Evolutionary conservation across 1,140 invertebrate genomes (phyloP).

Genomic region (Eumeta japonica): DNA sequence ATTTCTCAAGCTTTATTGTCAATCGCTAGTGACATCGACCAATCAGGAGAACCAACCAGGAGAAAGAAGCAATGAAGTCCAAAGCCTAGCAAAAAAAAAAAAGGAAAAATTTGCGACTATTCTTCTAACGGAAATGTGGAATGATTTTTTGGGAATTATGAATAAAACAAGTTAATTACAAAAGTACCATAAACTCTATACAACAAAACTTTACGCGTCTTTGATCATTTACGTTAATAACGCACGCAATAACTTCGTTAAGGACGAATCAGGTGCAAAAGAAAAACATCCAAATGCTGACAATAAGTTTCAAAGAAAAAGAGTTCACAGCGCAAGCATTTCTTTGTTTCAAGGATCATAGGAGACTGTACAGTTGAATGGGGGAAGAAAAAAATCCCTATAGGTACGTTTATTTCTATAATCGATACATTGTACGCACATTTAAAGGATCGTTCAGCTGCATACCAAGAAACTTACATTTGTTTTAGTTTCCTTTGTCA

Average conservation of each 20-base stretch:
- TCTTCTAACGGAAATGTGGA: constrained; percentile 6
- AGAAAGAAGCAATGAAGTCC: constrained; percentile 4
- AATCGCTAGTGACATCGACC: too few relatives aligned
- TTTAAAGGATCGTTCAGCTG: not conserved
- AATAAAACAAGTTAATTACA: constrained; percentile 1
- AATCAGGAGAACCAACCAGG: constrained; percentile 5
- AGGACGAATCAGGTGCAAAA: not conserved
- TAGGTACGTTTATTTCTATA: constrained; percentile 16
- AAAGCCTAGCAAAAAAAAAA: constrained; percentile 6
- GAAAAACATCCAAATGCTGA: not conserved
- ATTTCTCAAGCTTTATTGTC: too few relatives aligned
- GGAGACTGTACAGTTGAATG: constrained; percentile 13
- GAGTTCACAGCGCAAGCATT: constrained; percentile 2
- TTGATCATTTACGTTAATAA: too few relatives aligned
- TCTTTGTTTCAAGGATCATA: constrained; percentile 7
- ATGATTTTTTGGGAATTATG: constrained; percentile 60
- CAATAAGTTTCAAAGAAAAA: too few relatives aligned
- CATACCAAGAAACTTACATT: not conserved
- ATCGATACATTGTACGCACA: too few relatives aligned
- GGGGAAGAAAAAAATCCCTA: constrained; percentile 15
- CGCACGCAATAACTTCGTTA: too few relatives aligned
- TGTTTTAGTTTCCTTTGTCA: constrained; percentile 5
- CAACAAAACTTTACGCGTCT: not conserved
- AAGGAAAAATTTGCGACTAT: constrained; percentile 5
- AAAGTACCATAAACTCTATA: constrained; percentile 69